These are phyloP conservation scores for Thymelicus lineola DNA, from an alignment of 2,888 invertebrate genomes.

Conservation along the genomic window DNA sequence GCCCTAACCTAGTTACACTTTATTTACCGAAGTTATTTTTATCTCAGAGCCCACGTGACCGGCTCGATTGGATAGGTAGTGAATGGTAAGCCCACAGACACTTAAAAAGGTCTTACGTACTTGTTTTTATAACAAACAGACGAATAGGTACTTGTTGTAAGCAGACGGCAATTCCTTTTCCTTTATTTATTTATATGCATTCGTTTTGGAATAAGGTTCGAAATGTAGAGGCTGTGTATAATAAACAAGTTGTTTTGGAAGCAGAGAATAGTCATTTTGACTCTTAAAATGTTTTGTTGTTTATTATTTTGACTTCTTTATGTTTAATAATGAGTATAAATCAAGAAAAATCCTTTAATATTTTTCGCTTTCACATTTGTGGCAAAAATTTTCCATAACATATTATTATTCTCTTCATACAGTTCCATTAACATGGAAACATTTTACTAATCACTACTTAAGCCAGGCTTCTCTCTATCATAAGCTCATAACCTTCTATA, in stretches of 20 bases:
- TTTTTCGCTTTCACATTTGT: too few relatives aligned
- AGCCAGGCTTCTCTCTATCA: too few relatives aligned
- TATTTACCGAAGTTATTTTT: conserved; percentile 43
- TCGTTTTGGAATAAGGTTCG: neutral
- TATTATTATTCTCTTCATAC: too few relatives aligned
- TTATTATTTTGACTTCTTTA: too few relatives aligned
- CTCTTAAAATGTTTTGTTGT: too few relatives aligned
- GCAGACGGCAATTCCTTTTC: conserved; percentile 23
- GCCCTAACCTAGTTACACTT: conserved; percentile 30
- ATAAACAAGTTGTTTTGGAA: neutral
- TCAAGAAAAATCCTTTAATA: too few relatives aligned
- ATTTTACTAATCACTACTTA: too few relatives aligned
- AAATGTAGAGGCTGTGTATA: neutral
- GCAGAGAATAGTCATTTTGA: too few relatives aligned
- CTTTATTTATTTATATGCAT: conserved; percentile 19
- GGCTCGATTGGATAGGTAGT: conserved; percentile 44
- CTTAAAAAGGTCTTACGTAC: conserved; percentile 48
- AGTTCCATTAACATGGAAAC: too few relatives aligned
- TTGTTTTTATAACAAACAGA: conserved; percentile 38
- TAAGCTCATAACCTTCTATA: neutral
- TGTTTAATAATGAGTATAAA: too few relatives aligned
- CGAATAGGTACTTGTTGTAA: conserved; percentile 33
- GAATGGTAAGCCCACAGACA: conserved; percentile 46
- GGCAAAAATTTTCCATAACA: too few relatives aligned
- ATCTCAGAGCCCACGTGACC: conserved; percentile 45